Evolutionary conservation across 1,140 invertebrate species (phyloP), one percentile per base, ranked within the genome.

Genomic region (Palaemon carinicauda): DNA sequence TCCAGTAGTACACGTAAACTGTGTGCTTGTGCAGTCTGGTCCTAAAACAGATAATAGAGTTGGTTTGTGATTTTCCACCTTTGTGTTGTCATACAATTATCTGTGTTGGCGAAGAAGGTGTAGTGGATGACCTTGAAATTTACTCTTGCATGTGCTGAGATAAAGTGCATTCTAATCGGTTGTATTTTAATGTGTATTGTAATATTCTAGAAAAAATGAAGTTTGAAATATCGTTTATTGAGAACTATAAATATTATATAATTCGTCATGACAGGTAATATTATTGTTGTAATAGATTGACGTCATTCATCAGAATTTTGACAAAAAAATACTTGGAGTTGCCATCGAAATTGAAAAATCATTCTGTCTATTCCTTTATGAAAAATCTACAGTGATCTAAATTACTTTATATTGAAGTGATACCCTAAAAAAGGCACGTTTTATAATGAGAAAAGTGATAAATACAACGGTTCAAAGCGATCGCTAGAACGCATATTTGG

Each of bases 81-180:
- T 4, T 78, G 3, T 53, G 75, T 21, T 9, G n/a, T 41, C 7
- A 10, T 14, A 50, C 15, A 50, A 41, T 41, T 10, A 19, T n/a
- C 41, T 21, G 5, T 12, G 50, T 15, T 31, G 17, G 33, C 2
- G 29, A 29, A 41, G 17, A 17, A 12, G 41, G n/a, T 29, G 51
- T 75, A 75, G 65, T 51, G 52, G 50, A 41, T 77, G 81, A 83
- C 81, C 81, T 83, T 83, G 81, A 60, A 60, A 83, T 75, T n/a
- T 82, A 80, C 53, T 52, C 27, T 41, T 41, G 41, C 41, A 41
- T 41, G 41, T 41, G 41, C 41, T 41, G 41, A 41, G 41, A 9
- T 41, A 5, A 17, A 24, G 60, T 82, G 71, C 51, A 33, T 53
- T 31, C 75, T 83, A 80, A 33, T 27, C 53, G 10, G 27, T 65